Evolutionary conservation across 2,888 invertebrate genomes (phyloP), one percentile per base, ranked within the genome.

Genomic region (Quadroppia sp.): DNA sequence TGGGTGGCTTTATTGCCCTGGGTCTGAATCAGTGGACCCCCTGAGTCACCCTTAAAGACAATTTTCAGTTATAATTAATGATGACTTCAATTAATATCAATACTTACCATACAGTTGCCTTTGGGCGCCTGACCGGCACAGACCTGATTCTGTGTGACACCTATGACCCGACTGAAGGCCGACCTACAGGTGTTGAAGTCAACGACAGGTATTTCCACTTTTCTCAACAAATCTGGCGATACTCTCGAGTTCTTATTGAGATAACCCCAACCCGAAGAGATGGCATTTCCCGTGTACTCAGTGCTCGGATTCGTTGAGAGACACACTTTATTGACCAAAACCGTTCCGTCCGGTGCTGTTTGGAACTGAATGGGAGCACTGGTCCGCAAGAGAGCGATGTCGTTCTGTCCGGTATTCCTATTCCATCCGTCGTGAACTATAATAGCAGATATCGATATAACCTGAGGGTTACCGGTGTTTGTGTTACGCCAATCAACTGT

Each of bases 61-160:
- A 4, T 17, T 2, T 6, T 20, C 20, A n/a, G 50, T 3, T 23
- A 20, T 3, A 50, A 50, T 50, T 50, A n/a, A 23, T n/a, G 20
- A 50, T 20, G n/a, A 15, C n/a, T 7, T 28, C 3, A 30, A 28
- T 25, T 1, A 48, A 48, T 48, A 48, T 15, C 17, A 48, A 15
- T 48, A n/a, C 67, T 73, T 32, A 73, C 73, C 74, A 74, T 74
- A 56, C 74, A 74, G 30, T 74, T 74, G 3, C 74, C 71, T 45
- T 53, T 28, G 17, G 71, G 74, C 9, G 64, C 32, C 48, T 64
- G 70, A n/a, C 75, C 75, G 13, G 75, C 75, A 40, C 75, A 75
- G 3, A 75, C 74, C 23, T 74, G 74, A 17, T 64, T 71, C n/a
- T 23, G 4, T 3, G 74, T 74, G 28, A 74, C 71, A 1, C 30